phyloP scores from a whole-genome alignment of 2,888 invertebrate species.

The Acanthosepion lycidas region DNA sequence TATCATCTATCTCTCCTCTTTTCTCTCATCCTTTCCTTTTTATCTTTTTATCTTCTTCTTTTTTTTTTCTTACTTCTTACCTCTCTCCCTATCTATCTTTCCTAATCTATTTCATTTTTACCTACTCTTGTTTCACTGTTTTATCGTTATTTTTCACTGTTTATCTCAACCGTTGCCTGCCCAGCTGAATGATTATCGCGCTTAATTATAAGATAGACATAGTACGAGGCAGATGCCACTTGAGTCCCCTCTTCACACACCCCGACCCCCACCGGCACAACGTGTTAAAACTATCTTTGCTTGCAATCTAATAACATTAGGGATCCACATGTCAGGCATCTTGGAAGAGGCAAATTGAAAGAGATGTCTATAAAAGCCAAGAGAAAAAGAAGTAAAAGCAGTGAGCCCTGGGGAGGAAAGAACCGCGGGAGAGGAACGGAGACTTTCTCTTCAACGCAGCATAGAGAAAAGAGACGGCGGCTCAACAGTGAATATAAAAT shows the following conservation, averaged over 20 bases:
- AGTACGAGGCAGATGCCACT: neutral
- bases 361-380: neutral
- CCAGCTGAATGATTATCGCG: neutral
- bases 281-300: constrained; percentile 6
- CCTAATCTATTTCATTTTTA: too few relatives aligned
- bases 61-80: too few relatives aligned
- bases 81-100: too few relatives aligned
- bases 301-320: neutral
- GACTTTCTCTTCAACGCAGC: neutral
- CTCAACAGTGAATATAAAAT: neutral
- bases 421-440: neutral
- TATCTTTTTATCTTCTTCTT: too few relatives aligned
- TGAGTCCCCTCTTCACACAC: neutral
- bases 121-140: neutral
- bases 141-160: neutral
- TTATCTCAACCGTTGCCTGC: neutral
- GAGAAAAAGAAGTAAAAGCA: neutral
- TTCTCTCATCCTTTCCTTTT: too few relatives aligned
- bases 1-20: too few relatives aligned
- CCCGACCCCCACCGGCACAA: neutral
- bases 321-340: constrained; percentile 20
- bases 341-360: neutral
- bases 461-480: neutral
- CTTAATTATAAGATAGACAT: neutral
- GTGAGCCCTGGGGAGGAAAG: neutral